Base-by-base conservation (phyloP, 2,797 vertebrate genomes). In the Sebastes diaconus region DNA sequence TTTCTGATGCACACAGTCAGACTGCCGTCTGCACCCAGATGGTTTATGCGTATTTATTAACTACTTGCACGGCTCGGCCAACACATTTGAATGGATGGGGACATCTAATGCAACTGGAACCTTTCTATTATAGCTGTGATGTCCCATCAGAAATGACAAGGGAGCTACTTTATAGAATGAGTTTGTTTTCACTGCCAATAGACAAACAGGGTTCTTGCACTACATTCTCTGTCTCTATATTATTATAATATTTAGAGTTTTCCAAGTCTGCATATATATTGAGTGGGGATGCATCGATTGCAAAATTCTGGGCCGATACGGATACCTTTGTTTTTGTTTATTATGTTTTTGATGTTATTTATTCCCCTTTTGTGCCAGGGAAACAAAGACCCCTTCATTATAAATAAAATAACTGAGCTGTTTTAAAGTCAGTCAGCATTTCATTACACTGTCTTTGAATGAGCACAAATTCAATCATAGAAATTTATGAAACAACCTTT, bases 21-120 rank as follows among this genome's bases (percentile, higher is more conserved):
- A 58, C 29, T 63, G 34, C 46, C 24, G 34, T 70, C 46, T 52
- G 61, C 64, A 61, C 30, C 68, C 77, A 83, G 80, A 87, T 85
- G 80, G 80, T 72, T 73, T 66, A 77, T 88, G 58, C 50, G 39
- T 55, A 68, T 68, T 36, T 69, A 68, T 52, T 30, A 30, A 39
- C 67, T 68, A 77, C 29, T 75, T 61, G 27, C 71, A 75, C 46
- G 46, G 66, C 25, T 75, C 25, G 29, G 79, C 68, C 65, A 79
- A 68, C 77, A 66, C 64, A 81, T 81, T 84, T 73, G 42, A 78
- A 66, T 57, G 24, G 5, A 65, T 5, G 7, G 22, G 25, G 22
- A 58, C 73, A 80, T 74, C 11, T 24, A 29, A 25, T 9, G 54
- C 24, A 61, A 60, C 63, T 68, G 67, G 9, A 70, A 73, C 20